Evolutionary conservation across 2,888 invertebrate genomes (phyloP), one percentile per base, ranked within the genome.

Genomic region (Ormyrus labotus): DNA sequence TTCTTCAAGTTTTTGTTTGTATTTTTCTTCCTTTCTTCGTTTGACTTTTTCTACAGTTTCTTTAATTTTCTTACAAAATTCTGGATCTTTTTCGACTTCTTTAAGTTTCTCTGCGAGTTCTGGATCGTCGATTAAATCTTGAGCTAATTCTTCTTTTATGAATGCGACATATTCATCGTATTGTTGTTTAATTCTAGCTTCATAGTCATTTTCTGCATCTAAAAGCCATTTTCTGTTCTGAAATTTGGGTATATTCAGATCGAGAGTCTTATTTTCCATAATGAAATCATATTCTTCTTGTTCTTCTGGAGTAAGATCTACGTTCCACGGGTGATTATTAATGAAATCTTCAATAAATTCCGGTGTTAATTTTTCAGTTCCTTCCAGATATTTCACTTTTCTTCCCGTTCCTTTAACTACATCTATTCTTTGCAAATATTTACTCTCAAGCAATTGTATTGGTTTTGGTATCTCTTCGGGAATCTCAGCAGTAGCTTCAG

Each of bases 241-340:
- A n/a, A 82, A 82, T n/a, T 80, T 65, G 4, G 82, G 78, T 51
- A 71, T 8, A 53, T 81, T 47, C 0, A 76, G 34, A 9, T 60
- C 13, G 47, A 82, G 64, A 10, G 74, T 82, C 6, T 72, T 9
- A 65, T 71, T 57, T 58, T 72, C 10, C 73, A 81, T 79, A 34
- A 83, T 79, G n/a, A 34, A 78, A 63, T 81, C 74, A 57, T 67
- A 79, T 69, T 83, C 82, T 70, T 83, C 82, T 71, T 83, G 65
- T 74, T 83, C 82, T 71, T 81, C 67, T 45, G 73, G 61, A 47
- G 81, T 81, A 11, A 83, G 68, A 63, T 83, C 82, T 50, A 19
- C 64, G 61, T 80, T 80, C 82, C 82, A 82, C 4, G 80, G 80
- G 48, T 82, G 82, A 61, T 53, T 75, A 60, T 80, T 60, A 53